A percentile compares a stretch with the other conserved stretches of the same genome.
Conservation (phyloP, 2,113 vertebrate genomes). For the Pao palembangensis region DNA sequence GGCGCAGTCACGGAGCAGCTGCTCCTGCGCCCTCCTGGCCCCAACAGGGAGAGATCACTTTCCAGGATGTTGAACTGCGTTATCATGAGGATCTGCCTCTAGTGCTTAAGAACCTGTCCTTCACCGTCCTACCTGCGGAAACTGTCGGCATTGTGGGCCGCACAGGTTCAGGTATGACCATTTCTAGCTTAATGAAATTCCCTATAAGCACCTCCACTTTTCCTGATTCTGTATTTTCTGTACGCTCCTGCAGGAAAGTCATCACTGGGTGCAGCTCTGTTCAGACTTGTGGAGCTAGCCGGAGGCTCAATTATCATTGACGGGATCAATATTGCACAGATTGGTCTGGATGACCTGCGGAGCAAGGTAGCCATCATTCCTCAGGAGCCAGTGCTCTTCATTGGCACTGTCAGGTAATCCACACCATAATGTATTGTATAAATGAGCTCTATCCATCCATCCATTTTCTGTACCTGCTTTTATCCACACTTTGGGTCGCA, state of each 20-base stretch:
- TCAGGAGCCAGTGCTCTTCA: slow-evolving; percentile 80
- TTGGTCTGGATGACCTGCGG: slow-evolving; percentile 76
- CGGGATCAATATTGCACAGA: slow-evolving; percentile 71
- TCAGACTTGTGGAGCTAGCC: slow-evolving; percentile 77
- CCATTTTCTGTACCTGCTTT: too few species aligned
- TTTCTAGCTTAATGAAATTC: neutral
- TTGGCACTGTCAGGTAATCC: slow-evolving; percentile 76
- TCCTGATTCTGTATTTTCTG: slow-evolving; percentile 6
- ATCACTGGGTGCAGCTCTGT: slow-evolving; percentile 75
- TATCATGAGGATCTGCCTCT: slow-evolving; percentile 75
- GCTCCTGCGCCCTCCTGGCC: slow-evolving; percentile 73
- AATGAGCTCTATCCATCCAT: neutral
- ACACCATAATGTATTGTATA: slow-evolving; percentile 1
- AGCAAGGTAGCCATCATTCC: slow-evolving; percentile 82
- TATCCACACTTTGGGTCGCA: too few species aligned
- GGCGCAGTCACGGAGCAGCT: slow-evolving; percentile 38
- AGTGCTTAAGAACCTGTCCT: slow-evolving; percentile 77
- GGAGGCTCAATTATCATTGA: slow-evolving; percentile 77
- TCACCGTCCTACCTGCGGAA: slow-evolving; percentile 74
- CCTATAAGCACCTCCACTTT: slow-evolving; percentile 5
- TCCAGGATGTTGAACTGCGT: slow-evolving; percentile 78
- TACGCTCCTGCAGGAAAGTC: slow-evolving; percentile 73
- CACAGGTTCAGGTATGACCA: slow-evolving; percentile 76
- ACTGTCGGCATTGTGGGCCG: slow-evolving; percentile 80
- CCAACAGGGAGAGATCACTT: slow-evolving; percentile 70